These are phyloP conservation scores for Enoplolaimus lenunculus DNA, from an alignment of 2,888 invertebrate species.

Conservation along the genomic window DNA sequence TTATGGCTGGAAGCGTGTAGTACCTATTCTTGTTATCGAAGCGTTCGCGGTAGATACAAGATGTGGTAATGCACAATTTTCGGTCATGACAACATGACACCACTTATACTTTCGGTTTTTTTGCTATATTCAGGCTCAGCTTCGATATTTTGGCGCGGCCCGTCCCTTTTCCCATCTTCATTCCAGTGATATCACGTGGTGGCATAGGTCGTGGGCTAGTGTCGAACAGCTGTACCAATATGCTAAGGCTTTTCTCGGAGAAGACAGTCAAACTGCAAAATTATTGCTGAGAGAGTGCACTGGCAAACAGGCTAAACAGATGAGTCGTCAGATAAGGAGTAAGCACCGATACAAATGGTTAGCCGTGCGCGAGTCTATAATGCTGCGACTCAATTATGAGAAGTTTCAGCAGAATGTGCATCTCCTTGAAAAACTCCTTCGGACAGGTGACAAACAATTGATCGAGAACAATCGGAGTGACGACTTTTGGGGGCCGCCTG, in stretches of 20 bases:
- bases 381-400: neutral
- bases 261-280: neutral
- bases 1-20: neutral
- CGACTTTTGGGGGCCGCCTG: neutral
- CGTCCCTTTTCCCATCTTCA: neutral
- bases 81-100: neutral
- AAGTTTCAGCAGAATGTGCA: neutral
- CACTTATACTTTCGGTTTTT: no score
- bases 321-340: neutral
- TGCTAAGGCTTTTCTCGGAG: neutral
- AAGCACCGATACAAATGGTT: slow-evolving; percentile 1
- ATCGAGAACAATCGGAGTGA: neutral
- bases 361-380: neutral
- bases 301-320: neutral
- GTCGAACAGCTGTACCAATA: neutral
- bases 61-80: neutral
- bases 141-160: neutral
- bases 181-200: neutral
- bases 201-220: neutral
- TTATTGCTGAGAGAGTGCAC: neutral
- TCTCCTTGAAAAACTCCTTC: neutral
- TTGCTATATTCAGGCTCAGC: neutral
- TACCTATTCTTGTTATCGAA: neutral
- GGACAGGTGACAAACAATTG: neutral
- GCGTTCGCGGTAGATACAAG: slow-evolving; percentile 1